A percentile compares a stretch with the other conserved stretches of the same genome.
Conservation (phyloP, 2,797 vertebrate genomes). For the Adrianichthys oophorus region DNA sequence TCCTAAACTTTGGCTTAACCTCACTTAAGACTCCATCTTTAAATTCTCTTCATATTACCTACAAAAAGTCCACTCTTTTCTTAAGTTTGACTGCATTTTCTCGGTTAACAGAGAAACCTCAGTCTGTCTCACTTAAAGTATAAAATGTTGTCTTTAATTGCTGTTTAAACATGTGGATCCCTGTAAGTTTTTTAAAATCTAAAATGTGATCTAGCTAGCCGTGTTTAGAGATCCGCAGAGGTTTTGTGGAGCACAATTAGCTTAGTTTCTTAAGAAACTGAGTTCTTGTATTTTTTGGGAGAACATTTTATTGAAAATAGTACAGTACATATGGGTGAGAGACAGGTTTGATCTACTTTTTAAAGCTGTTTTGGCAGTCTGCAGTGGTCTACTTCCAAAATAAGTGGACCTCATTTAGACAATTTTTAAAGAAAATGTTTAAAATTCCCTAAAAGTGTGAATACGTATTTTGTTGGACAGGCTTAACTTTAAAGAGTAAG, state of each 20-base stretch:
- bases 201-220: neutral
- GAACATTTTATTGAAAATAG: constrained; percentile 22
- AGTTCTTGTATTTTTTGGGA: constrained; percentile 42
- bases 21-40: constrained; percentile 10
- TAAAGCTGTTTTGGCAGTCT: constrained; percentile 18
- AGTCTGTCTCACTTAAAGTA: neutral
- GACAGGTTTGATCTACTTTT: constrained; percentile 27
- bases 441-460: constrained; percentile 20
- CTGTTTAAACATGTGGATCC: neutral
- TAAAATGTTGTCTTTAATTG: neutral
- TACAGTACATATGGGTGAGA: constrained; percentile 27
- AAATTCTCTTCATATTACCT: constrained; percentile 16
- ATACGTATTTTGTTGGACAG: constrained; percentile 15
- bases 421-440: constrained; percentile 40
- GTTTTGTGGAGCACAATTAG: constrained; percentile 16
- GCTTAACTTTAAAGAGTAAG: constrained; percentile 14
- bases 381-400: constrained; percentile 33
- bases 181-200: neutral
- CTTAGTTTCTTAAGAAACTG: constrained; percentile 37
- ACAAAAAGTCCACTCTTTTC: constrained; percentile 11
- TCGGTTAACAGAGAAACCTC: constrained; percentile 10
- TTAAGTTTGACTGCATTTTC: constrained; percentile 15
- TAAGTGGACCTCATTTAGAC: constrained; percentile 4
- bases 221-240: constrained; percentile 11
- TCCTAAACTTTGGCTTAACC: constrained; percentile 17